Evolutionary conservation across 2,888 invertebrate genomes (phyloP).

Genomic region (Hyposoter dolosus): DNA sequence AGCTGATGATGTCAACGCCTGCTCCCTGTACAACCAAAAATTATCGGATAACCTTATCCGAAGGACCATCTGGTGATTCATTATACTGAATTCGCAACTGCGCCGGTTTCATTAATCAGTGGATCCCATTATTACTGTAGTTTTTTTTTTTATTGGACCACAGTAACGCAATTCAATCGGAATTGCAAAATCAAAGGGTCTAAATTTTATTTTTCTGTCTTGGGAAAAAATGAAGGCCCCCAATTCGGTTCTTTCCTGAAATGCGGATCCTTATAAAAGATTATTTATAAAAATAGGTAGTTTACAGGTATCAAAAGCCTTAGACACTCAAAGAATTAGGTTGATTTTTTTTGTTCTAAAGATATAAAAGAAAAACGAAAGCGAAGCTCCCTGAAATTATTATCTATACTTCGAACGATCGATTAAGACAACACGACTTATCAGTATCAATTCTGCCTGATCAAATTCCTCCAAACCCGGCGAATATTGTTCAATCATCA

Average conservation of each 20-base stretch:
- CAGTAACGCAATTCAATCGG: background rate
- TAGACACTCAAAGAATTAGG: background rate
- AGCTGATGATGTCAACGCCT: background rate
- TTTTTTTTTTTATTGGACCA: background rate
- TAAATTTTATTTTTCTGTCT: too few relatives aligned
- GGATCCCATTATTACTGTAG: background rate
- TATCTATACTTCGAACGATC: background rate
- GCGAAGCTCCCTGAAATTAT: background rate
- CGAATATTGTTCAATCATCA: conserved; percentile 37
- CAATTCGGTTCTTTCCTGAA: too few relatives aligned
- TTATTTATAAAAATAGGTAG: too few relatives aligned
- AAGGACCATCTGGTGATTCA: background rate
- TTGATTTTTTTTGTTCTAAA: background rate
- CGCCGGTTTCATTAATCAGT: too few relatives aligned
- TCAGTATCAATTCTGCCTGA: background rate
- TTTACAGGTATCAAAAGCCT: too few relatives aligned
- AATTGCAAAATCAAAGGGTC: too few relatives aligned
- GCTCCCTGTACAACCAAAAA: background rate
- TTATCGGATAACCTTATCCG: background rate
- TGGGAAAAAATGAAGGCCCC: too few relatives aligned
- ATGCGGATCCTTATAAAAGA: too few relatives aligned
- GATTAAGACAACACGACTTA: background rate
- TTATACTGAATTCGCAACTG: background rate
- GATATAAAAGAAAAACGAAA: conserved; percentile 5
- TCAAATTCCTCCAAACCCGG: background rate